Evolutionary conservation across 2,888 invertebrate genomes (phyloP), one percentile per base, ranked within the genome.

Genomic region (Graphium colonna): DNA sequence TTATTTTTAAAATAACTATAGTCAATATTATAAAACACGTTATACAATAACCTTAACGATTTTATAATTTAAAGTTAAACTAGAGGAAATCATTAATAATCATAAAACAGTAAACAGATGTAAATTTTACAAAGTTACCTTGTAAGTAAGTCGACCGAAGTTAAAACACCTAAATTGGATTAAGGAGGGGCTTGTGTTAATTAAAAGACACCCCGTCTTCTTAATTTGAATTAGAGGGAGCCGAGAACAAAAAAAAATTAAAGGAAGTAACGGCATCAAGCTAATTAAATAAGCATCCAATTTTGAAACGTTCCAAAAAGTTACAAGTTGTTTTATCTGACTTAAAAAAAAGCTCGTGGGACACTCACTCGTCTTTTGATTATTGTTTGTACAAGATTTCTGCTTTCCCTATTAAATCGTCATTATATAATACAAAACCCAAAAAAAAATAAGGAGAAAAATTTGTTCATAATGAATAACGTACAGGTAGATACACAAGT

Each of bases 171-270:
- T 18, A 21, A 49, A 48, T 18, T n/a, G 40, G 39, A 28, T 49
- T 40, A 50, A 46, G 13, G 17, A 21, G 9, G 21, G 36, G 15
- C 21, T 12, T n/a, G 18, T 15, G 42, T 43, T 51, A 45, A 44
- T 39, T 51, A 36, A 51, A 50, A 16, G 10, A n/a, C 21, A 9
- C 15, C 21, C 17, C 10, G 46, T 12, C 36, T 46, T 18, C 38
- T 50, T 43, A 50, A 36, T 21, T 43, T 21, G 15, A 50, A 50
- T 13, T 9, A 31, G 40, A 48, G 40, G 16, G 16, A 17, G 40
- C 28, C 16, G 12, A 10, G 1, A 42, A 31, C 16, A 21, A 26
- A 42, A 50, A 43, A 50, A 43, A 43, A 36, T 36, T 42, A 42
- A 28, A 8, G 28, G 28, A n/a, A n/a, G 8, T 3, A 5, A 33